These are phyloP conservation scores for Protomyctophum bolini DNA, from an alignment of 2,113 vertebrate species.

Conservation along the genomic window DNA sequence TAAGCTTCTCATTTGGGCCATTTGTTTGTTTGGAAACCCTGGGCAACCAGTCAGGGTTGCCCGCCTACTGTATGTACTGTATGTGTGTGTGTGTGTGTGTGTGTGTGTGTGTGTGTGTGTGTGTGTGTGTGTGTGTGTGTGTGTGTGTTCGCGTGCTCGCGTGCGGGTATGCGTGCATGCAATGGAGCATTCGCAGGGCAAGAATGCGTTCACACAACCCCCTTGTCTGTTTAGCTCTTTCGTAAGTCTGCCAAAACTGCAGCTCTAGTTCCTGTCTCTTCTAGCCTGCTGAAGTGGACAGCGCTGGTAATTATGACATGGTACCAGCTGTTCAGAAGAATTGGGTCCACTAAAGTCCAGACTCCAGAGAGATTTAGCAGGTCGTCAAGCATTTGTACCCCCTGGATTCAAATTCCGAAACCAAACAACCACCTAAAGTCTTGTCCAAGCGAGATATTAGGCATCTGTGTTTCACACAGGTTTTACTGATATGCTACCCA, in stretches of 20 bases:
- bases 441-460: too few relatives aligned
- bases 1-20: background rate
- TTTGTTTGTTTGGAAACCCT: constrained; percentile 43
- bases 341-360: background rate
- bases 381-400: background rate
- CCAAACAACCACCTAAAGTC: too few relatives aligned
- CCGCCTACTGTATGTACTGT: background rate
- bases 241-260: background rate
- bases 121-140: too few relatives aligned
- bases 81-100: too few relatives aligned
- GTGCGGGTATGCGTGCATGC: too few relatives aligned
- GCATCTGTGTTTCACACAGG: too few relatives aligned
- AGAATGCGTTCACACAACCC: constrained; percentile 17
- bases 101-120: background rate
- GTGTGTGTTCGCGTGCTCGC: too few relatives aligned
- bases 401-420: too few relatives aligned
- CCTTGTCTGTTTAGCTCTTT: background rate
- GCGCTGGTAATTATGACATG: too few relatives aligned
- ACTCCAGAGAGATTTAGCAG: background rate
- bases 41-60: constrained; percentile 15
- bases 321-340: background rate
- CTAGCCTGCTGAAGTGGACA: background rate
- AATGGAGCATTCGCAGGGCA: background rate
- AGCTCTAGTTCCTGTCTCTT: background rate
- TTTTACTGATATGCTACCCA: too few relatives aligned